Conservation (phyloP, 1,140 invertebrate genomes). For the Potamilus streckersoni region DNA sequence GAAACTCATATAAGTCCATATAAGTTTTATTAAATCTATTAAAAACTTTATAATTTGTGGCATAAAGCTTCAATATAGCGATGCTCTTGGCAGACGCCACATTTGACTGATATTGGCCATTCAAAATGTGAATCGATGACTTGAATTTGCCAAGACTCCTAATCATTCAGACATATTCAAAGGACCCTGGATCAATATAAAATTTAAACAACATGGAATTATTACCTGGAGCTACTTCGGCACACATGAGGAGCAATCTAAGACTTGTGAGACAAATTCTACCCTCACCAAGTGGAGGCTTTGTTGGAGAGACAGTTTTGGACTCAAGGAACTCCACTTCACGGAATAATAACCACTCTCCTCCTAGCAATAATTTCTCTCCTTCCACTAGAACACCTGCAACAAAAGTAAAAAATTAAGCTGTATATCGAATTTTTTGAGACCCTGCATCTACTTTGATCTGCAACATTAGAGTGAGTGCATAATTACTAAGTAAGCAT, state of each 20-base stretch:
- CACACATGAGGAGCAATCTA: conserved; percentile 48
- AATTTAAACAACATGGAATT: background rate
- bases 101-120: no score
- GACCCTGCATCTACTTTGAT: background rate
- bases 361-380: conserved; percentile 35
- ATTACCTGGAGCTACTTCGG: conserved; percentile 46
- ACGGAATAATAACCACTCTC: conserved; percentile 41
- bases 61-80: no score
- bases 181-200: background rate
- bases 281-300: conserved; percentile 47
- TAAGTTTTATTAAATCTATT: no score
- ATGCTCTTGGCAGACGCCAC: no score
- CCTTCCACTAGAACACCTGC: conserved; percentile 50
- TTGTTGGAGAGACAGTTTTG: conserved; percentile 31
- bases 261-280: conserved; percentile 51
- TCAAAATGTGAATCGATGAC: no score
- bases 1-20: no score
- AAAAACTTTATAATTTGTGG: no score
- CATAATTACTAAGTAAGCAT: background rate
- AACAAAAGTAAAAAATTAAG: conserved; percentile 1
- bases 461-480: background rate
- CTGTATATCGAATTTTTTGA: background rate
- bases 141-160: no score
- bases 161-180: no score
- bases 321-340: conserved; percentile 44